Base-by-base conservation (phyloP, 2,113 vertebrate genomes). In the Lophotis ruficrista region DNA sequence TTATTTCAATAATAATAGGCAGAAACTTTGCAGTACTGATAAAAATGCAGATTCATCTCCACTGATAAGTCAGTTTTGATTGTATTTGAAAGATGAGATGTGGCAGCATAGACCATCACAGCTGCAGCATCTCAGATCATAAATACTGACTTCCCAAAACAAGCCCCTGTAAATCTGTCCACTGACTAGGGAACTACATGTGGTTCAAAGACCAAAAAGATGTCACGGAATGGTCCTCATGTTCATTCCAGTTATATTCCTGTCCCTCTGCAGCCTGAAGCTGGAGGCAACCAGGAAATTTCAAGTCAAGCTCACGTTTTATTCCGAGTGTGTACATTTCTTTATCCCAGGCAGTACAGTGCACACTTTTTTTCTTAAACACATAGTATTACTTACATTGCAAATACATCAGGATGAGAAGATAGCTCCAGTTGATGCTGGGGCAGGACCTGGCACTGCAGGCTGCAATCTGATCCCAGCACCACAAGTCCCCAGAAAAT, bases 401-500 rank as follows among this genome's bases (percentile, higher is more conserved):
- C 19, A 88, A 19, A 57, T 38, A 50, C 7, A 22, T 37, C 48
- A 62, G 75, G 35, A 82, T 45, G n/a, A 71, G 33, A 90, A 69
- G n/a, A 31, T 2, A 31, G 64, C 56, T 82, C 41, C 25, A 60
- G 56, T 37, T 90, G 61, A 90, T 0, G 6, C 43, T 41, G 43
- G 24, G n/a, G 28, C 4, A 0, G 6, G n/a, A 83, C 47, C 41
- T 22, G 17, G 53, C 37, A 54, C 30, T 8, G 3, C 53, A 82
- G 72, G 33, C 41, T 89, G 56, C 80, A 81, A 54, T 16, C 18
- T 66, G 50, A 83, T 51, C 14, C 64, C 65, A 45, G 61, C 0
- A 0, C 22, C n/a, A 0, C 1, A 22, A 35, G 22, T 12, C 38
- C 21, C n/a, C 7, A 30, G 23, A 64, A 62, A 94, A 37, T 0